Evolutionary conservation across 2,113 vertebrate species (phyloP).

Genomic region (Antennarius striatus): DNA sequence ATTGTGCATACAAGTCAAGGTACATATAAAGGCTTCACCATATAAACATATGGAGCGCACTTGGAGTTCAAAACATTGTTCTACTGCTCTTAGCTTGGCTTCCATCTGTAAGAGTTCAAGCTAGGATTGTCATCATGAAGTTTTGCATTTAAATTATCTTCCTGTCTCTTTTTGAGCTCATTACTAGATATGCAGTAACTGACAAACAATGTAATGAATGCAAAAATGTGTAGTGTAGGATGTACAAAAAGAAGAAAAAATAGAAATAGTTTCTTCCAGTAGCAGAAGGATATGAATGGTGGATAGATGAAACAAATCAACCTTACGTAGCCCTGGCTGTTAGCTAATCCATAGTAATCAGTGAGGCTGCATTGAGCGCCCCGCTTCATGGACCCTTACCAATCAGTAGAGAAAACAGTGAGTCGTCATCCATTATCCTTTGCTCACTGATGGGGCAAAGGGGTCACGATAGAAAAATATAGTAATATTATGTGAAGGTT

Average conservation of each 20-base stretch:
- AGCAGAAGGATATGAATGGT: conserved; percentile 73
- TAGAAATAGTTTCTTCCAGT: conserved; percentile 49
- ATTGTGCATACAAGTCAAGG: conserved; percentile 16
- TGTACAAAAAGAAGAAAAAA: background rate
- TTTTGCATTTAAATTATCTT: conserved; percentile 2
- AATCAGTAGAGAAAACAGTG: conserved; percentile 75
- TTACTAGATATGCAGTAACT: conserved; percentile 5
- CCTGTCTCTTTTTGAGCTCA: conserved; percentile 4
- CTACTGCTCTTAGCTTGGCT: conserved; percentile 11
- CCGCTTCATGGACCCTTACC: conserved; percentile 70
- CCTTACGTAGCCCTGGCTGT: conserved; percentile 64
- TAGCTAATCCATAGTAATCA: conserved; percentile 80
- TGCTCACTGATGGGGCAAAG: conserved; percentile 51
- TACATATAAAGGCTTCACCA: background rate
- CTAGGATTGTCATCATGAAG: background rate
- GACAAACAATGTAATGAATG: background rate
- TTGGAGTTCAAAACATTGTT: conserved; percentile 21
- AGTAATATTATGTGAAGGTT: conserved; percentile 50
- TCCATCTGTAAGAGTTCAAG: conserved; percentile 4
- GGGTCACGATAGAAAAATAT: conserved; percentile 37
- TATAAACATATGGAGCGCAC: conserved; percentile 12
- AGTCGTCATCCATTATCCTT: conserved; percentile 70
- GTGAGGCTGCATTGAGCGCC: conserved; percentile 72
- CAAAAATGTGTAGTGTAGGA: conserved; percentile 17
- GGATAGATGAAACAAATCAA: conserved; percentile 80